Evolutionary conservation across 2,113 vertebrate genomes (phyloP).

Genomic region (Ondatra zibethicus): DNA sequence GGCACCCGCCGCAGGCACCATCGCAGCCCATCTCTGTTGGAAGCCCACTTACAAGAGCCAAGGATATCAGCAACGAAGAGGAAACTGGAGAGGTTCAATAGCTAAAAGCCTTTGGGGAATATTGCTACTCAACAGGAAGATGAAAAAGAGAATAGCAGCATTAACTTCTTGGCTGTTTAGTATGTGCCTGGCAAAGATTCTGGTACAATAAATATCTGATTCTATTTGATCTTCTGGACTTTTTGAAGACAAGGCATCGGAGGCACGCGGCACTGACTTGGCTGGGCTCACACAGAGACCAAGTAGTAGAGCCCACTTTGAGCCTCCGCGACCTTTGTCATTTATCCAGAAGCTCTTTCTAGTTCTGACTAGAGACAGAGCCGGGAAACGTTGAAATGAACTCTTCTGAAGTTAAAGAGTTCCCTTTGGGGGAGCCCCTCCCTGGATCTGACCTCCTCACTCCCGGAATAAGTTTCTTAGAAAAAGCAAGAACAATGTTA

Average conservation of each 20-base stretch:
- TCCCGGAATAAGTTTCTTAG: background rate
- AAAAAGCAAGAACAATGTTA: background rate
- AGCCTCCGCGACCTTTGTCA: background rate
- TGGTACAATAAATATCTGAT: background rate
- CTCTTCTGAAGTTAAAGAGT: background rate
- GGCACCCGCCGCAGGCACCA: background rate
- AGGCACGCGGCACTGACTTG: background rate
- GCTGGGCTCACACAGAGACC: background rate
- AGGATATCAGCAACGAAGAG: background rate
- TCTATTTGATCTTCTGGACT: background rate
- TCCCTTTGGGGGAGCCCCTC: background rate
- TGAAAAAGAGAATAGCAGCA: background rate
- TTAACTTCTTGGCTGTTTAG: background rate
- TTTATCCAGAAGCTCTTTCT: background rate
- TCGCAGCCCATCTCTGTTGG: rapidly evolving
- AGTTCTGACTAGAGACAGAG: background rate
- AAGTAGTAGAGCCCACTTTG: background rate
- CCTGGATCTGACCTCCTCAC: background rate
- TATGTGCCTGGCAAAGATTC: background rate
- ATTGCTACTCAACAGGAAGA: background rate
- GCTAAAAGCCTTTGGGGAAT: background rate
- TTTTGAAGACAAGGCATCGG: background rate
- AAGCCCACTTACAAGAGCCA: background rate
- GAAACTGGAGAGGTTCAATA: background rate
- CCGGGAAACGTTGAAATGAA: background rate